Evolutionary conservation across 2,888 invertebrate genomes (phyloP).

Genomic region (Diarsia dahlii): DNA sequence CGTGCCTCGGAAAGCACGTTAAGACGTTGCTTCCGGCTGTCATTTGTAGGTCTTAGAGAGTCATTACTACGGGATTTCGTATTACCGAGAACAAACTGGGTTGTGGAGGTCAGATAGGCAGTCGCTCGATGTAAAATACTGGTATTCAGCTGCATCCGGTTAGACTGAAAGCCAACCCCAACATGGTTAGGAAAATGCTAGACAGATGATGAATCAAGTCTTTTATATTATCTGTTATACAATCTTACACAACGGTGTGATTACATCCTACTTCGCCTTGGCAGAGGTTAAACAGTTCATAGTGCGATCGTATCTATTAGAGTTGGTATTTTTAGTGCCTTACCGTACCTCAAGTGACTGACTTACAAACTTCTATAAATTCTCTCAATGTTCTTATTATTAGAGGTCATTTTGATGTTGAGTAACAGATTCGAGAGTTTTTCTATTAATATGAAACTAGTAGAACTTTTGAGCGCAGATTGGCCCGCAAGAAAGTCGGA

Average conservation of each 20-base stretch:
- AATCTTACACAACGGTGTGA: slow-evolving; percentile 55
- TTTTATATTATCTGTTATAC: not conserved
- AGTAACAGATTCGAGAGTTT: not conserved
- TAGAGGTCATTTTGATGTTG: slow-evolving; percentile 14
- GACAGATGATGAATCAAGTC: too few species aligned
- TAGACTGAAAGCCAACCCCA: too few species aligned
- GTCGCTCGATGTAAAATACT: too few species aligned
- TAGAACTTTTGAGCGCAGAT: not conserved
- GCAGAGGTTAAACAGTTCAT: slow-evolving; percentile 60
- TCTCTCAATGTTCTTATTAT: slow-evolving; percentile 40
- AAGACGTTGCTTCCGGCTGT: too few species aligned
- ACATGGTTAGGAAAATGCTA: too few species aligned
- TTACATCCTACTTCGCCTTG: slow-evolving; percentile 32
- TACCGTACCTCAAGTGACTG: slow-evolving; percentile 56
- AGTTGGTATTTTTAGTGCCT: slow-evolving; percentile 66
- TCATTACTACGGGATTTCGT: too few species aligned
- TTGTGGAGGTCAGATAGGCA: too few species aligned
- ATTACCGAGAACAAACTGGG: too few species aligned
- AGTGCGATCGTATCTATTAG: slow-evolving; percentile 62
- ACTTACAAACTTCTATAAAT: slow-evolving; percentile 58
- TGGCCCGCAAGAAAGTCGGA: not conserved
- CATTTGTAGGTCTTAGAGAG: too few species aligned
- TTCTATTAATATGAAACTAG: not conserved
- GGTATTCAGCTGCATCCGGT: too few species aligned
- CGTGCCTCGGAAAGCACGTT: too few species aligned